phyloP scores from a whole-genome alignment of 2,888 invertebrate species.

The Dasypolia templi region DNA sequence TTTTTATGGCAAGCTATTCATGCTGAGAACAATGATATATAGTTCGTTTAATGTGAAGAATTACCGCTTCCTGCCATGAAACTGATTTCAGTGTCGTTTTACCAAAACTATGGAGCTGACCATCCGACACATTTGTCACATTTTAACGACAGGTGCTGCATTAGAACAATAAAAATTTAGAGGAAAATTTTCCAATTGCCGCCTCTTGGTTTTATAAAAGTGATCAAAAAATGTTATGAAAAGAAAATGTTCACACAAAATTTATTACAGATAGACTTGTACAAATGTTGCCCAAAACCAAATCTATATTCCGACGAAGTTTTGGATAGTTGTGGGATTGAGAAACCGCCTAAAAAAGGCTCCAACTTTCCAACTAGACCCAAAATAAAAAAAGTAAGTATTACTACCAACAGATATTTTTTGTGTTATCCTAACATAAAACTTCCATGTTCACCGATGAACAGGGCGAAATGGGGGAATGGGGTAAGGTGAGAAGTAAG shows the following conservation, averaged over 20 bases:
- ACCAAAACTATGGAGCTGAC: not conserved
- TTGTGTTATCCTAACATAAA: not conserved
- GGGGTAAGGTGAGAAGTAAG: not conserved
- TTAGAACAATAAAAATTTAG: not conserved
- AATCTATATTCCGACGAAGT: constrained; percentile 31
- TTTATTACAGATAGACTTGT: constrained; percentile 28
- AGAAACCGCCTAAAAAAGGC: not conserved
- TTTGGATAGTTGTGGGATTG: constrained; percentile 29
- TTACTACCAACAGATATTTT: not conserved
- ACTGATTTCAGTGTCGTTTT: not conserved
- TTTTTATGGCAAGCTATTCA: not conserved
- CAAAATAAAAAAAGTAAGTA: constrained; percentile 20
- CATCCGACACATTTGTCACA: not conserved
- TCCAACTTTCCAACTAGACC: not conserved
- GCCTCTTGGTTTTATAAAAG: not conserved
- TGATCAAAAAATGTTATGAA: not conserved
- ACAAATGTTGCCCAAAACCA: constrained; percentile 53
- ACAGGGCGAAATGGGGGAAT: not conserved
- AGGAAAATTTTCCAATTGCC: not conserved
- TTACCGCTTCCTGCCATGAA: not conserved
- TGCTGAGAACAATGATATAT: no score
- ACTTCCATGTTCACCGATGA: not conserved
- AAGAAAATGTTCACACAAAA: not conserved
- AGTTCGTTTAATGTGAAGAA: not conserved
- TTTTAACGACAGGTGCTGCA: not conserved